Evolutionary conservation across 2,797 vertebrate species (phyloP), one percentile per base, ranked within the genome.

Genomic region (Falco rusticolus): DNA sequence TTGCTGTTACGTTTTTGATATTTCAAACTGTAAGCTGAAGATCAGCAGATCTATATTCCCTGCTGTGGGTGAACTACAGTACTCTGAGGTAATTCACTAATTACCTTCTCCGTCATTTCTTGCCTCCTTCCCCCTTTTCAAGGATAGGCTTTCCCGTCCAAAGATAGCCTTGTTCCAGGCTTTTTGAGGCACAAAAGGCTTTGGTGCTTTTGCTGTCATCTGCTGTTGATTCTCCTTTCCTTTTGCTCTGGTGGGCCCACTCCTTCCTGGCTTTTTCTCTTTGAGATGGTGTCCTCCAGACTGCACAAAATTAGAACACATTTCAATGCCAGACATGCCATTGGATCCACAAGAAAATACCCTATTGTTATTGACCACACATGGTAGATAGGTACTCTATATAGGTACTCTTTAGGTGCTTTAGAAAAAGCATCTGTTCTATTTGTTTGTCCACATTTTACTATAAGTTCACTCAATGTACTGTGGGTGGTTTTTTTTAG

Each of bases 401-500:
- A 45, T 45, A 45, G 43, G 43, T 45, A 45, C 43, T 17, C 43
- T 45, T 16, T 45, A 45, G 43, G 43, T 45, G 43, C 43, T 45
- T 45, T 17, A 59, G 14, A 56, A 48, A 51, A 8, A 71, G 1
- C 0, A 43, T 28, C 39, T 34, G 2, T 59, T 75, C 57, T 45
- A 41, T 6, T 70, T 31, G 2, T 26, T 84, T 83, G n/a, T 26
- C 39, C 5, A n/a, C 13, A 25, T 37, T 41, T 75, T 68, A 41
- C 17, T 61, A 5, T 34, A 20, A 9, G 12, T 29, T 83, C 16
- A 11, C 26, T 77, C 34, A 64, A 4, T 33, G 5, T 4, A 37
- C 13, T 34, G 11, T 31, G 12, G 2, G 0, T 0, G 39, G 4
- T 19, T 6, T 59, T 59, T 53, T 71, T 66, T 19, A 37, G 21